Base-by-base conservation (phyloP, 2,888 invertebrate species). In the Caenorhabditis plicata region DNA sequence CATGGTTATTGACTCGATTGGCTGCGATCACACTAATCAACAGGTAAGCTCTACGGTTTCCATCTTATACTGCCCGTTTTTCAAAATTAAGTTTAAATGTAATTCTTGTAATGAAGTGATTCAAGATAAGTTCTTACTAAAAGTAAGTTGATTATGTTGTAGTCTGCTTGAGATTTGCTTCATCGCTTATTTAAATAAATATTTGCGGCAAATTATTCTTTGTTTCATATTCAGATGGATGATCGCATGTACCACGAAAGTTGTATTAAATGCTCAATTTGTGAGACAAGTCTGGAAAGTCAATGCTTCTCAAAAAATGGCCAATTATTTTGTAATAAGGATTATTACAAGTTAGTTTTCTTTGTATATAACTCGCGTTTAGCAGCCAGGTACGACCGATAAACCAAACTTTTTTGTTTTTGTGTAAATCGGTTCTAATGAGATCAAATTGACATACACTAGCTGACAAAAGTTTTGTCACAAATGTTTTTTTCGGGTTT, bases 221-320 rank as follows among this genome's bases (percentile, higher is more conserved):
- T 11, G 9, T 29, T 31, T 38, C 1, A 8, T 27, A 50, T 50
- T 7, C 54, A 71, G 71, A 60, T 71, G 39, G 71, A 64, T 13
- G 50, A 46, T 13, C 41, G 48, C 7, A 58, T 62, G 1, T 96
- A 95, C 93, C 98, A 98, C 85, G 90, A 92, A 70, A 89, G 90
- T 72, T 98, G 98, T 85, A 94, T 96, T 68, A 88, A 92, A 79
- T 98, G 96, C 85, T 90, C 88, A 82, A 93, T 95, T 85, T 98
- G 96, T 85, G 88, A 90, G 81, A 88, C 88, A 81, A 88, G 89
- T 64, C 88, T 98, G 79, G 90, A 90, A 36, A 95, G 95, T 84
- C 95, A 94, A 86, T 98, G 98, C 86, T 98, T 93, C 86, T 92
- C 91, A 77, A 87, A 94, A 80, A 94, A 95, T 81, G 92, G 92